phyloP scores from a whole-genome alignment of 2,888 invertebrate genomes.

The Calliopum simillimum region DNA sequence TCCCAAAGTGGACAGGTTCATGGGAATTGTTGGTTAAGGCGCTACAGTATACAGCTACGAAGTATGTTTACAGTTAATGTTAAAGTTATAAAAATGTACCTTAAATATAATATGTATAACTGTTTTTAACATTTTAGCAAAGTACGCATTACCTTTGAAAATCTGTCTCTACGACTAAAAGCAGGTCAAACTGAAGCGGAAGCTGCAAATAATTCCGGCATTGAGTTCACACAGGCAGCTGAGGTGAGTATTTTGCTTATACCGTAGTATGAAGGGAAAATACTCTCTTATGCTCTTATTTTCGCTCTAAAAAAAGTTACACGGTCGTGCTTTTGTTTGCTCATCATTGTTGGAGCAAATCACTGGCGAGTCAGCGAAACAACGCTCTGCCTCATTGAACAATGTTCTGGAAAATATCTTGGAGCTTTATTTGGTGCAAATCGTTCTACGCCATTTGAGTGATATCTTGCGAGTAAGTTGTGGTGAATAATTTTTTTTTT shows the following conservation, averaged over 20 bases:
- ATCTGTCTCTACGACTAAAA: conserved; percentile 76
- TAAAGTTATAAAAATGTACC: too few species aligned
- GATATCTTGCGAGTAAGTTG: conserved; percentile 79
- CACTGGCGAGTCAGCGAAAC: conserved; percentile 71
- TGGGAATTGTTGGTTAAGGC: conserved; percentile 64
- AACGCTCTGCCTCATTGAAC: conserved; percentile 72
- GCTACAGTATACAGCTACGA: conserved; percentile 68
- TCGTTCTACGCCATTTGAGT: conserved; percentile 77
- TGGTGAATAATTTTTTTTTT: neutral
- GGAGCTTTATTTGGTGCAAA: conserved; percentile 81
- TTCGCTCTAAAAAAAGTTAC: conserved; percentile 73
- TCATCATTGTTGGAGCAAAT: conserved; percentile 78
- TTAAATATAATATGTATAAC: too few species aligned
- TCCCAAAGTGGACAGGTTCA: conserved; percentile 56
- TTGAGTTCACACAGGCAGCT: conserved; percentile 84
- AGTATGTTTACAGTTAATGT: conserved; percentile 57
- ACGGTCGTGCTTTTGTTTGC: conserved; percentile 85
- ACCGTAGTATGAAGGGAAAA: neutral
- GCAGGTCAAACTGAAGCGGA: conserved; percentile 77
- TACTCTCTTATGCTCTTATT: neutral
- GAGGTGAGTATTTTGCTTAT: conserved; percentile 72
- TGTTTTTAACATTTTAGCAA: conserved; percentile 69
- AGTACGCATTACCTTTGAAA: conserved; percentile 76
- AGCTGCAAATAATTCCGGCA: conserved; percentile 89
- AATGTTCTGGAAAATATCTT: conserved; percentile 77